These are phyloP conservation scores for Chloebia gouldiae DNA, from an alignment of 2,113 vertebrate genomes.

Conservation along the genomic window DNA sequence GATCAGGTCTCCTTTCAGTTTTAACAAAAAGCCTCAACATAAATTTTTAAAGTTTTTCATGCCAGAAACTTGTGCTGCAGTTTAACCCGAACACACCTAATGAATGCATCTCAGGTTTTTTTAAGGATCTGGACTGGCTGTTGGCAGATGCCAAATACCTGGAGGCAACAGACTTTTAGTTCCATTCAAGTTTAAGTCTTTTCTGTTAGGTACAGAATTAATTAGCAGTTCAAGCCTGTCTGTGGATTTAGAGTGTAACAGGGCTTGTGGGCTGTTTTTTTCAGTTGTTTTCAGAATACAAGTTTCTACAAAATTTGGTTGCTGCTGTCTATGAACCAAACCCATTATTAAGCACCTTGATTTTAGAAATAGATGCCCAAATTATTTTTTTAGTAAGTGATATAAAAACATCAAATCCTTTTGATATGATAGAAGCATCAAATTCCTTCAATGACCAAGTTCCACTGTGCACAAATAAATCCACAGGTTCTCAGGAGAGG, in stretches of 20 bases:
- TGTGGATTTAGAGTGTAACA: conserved; percentile 80
- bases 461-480: conserved; percentile 76
- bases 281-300: not conserved
- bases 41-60: not conserved
- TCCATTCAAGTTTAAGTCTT: conserved; percentile 70
- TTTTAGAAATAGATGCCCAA: conserved; percentile 3
- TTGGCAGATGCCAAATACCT: conserved; percentile 78
- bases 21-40: not conserved
- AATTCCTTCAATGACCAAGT: not conserved
- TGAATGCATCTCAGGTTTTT: conserved; percentile 50
- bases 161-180: conserved; percentile 85
- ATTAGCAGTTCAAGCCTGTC: conserved; percentile 65
- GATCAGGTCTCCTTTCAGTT: not conserved
- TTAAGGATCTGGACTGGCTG: conserved; percentile 76
- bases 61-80: conserved; percentile 32
- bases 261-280: not conserved
- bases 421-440: not conserved
- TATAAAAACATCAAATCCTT: conserved; percentile 7
- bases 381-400: not conserved
- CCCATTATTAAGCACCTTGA: not conserved
- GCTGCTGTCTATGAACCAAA: conserved; percentile 9
- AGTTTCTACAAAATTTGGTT: not conserved
- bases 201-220: conserved; percentile 68
- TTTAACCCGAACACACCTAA: conserved; percentile 40
- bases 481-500: conserved; percentile 74